Conservation (phyloP, 2,797 vertebrate genomes). For the Sebastes melanostomus region DNA sequence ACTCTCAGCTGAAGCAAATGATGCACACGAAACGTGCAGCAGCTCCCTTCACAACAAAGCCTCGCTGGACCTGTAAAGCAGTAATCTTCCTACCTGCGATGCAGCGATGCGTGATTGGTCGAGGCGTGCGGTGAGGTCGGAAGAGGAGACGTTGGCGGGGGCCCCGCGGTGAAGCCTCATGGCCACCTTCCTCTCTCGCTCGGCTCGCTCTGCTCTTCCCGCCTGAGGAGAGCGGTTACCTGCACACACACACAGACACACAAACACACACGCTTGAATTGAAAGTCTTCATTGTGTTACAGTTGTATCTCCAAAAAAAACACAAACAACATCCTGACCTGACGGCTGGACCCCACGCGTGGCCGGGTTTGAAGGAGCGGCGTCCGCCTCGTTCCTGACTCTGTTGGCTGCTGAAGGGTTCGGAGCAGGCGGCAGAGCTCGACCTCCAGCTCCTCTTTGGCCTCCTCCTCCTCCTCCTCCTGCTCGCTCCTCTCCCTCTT, state of each 20-base stretch:
- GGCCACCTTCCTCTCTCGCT: constrained; percentile 96
- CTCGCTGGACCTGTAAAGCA: neutral
- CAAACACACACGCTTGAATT: neutral
- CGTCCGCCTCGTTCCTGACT: constrained; percentile 90
- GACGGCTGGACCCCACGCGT: constrained; percentile 91
- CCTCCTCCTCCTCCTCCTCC: constrained; percentile 74
- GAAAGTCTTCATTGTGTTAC: neutral
- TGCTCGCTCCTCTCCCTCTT: constrained; percentile 78
- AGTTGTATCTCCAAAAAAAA: neutral
- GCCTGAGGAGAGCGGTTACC: constrained; percentile 95
- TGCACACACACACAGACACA: constrained; percentile 50
- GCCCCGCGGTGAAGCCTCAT: constrained; percentile 96
- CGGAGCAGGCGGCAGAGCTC: constrained; percentile 88
- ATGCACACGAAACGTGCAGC: neutral
- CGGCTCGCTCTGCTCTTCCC: constrained; percentile 88
- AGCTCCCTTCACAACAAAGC: neutral
- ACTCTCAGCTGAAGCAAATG: neutral
- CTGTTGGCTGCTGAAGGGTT: constrained; percentile 90
- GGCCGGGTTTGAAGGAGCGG: constrained; percentile 88
- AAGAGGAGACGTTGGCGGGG: constrained; percentile 94
- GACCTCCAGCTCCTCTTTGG: constrained; percentile 85
- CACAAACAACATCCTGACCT: constrained; percentile 70
- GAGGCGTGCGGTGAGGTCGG: constrained; percentile 93
- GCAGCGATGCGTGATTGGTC: constrained; percentile 95
- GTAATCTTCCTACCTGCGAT: constrained; percentile 85